Evolutionary conservation across 2,888 invertebrate genomes (phyloP), one percentile per base, ranked within the genome.

Genomic region (Orchesellides sinensis): DNA sequence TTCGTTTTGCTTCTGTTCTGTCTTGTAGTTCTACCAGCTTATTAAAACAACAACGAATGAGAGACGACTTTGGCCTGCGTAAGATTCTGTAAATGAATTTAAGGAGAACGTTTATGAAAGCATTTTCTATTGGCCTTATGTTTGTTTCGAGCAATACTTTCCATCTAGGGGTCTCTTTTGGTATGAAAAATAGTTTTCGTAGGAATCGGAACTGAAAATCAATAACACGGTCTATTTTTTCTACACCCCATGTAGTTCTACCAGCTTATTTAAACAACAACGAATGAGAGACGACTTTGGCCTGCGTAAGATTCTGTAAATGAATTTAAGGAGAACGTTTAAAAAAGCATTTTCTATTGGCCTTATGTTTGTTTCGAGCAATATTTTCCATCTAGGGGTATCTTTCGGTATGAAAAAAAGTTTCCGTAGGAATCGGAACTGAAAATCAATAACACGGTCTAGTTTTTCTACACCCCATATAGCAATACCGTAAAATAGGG

Each of bases 171-270:
- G 52, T 40, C 23, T 63, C 65, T 14, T 65, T 74, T 21, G 32
- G 19, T 3, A 74, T n/a, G 19, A 35, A 74, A 19, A 47, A 73
- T 1, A 73, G 29, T 3, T 59, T 47, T 5, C 73, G 1, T 19
- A 73, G 17, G 21, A 73, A 61, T n/a, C 61, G 61, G 19, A 59
- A 59, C 45, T 72, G 72, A 29, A 72, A 72, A 2, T 25, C 40
- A 6, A 19, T 14, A 10, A 61, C 14, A 17, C 59, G 40, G 12
- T 72, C 72, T 0, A 72, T 25, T 10, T 40, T 2, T 2, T 5
- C 6, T 8, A 23, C 3, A 5, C 59, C 72, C n/a, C 3, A 23
- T 66, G n/a, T 23, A 66, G 32, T 17, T 66, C 3, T 1, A 65
- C 6, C 14, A 54, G 25, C 29, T n/a, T 56, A 19, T 56, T 17